Conservation (phyloP, 2,113 vertebrate species). For the Coturnix japonica region DNA sequence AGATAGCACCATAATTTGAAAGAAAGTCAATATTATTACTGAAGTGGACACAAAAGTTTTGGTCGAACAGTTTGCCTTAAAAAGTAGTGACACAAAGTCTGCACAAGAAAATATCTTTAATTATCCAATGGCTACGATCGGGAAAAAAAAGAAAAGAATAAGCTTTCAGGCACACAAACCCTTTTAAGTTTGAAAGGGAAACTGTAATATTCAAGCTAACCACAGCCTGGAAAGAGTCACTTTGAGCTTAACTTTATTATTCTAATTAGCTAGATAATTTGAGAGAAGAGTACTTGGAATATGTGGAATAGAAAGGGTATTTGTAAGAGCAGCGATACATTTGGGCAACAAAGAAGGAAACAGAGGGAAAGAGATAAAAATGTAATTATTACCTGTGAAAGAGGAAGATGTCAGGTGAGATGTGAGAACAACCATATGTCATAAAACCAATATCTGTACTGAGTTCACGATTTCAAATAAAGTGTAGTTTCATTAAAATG, state of each 20-base stretch:
- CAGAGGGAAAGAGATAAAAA: neutral
- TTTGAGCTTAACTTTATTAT: conserved; percentile 5
- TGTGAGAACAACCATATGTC: neutral
- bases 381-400: conserved; percentile 16
- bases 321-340: neutral
- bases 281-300: neutral
- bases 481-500: conserved; percentile 25
- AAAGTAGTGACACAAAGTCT: neutral
- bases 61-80: neutral
- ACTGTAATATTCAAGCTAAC: neutral
- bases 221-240: neutral
- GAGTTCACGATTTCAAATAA: neutral
- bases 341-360: conserved; percentile 20
- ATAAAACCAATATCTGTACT: neutral
- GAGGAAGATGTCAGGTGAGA: conserved; percentile 8
- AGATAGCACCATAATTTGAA: neutral
- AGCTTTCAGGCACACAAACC: neutral
- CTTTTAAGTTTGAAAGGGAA: neutral
- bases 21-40: neutral
- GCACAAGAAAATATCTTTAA: neutral
- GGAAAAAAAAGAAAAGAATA: neutral
- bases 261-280: neutral
- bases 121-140: neutral
- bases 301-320: neutral
- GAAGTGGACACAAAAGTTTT: neutral